Evolutionary conservation across 2,797 vertebrate species (phyloP).

Genomic region (Microcaecilia unicolor): DNA sequence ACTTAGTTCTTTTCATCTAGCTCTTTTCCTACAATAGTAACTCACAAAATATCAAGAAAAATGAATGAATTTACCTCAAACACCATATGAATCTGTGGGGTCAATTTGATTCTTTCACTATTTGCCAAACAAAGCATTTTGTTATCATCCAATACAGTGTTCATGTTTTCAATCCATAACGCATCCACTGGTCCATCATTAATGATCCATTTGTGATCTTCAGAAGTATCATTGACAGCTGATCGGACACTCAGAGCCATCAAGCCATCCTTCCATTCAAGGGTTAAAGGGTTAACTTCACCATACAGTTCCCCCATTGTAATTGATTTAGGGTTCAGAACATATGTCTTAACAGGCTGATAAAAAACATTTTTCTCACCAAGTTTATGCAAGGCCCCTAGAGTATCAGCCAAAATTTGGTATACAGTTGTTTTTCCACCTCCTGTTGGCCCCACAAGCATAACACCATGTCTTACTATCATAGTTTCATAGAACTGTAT

Average conservation of each 20-base stretch:
- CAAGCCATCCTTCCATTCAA: conserved; percentile 81
- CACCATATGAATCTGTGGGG: conserved; percentile 76
- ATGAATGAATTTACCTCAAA: conserved; percentile 63
- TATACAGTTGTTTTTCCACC: conserved; percentile 81
- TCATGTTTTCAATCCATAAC: conserved; percentile 87
- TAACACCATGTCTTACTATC: conserved; percentile 82
- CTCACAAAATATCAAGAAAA: no score
- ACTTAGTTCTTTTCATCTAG: no score
- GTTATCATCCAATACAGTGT: conserved; percentile 82
- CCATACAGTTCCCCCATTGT: conserved; percentile 76
- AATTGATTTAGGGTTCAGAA: conserved; percentile 83
- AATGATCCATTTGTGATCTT: conserved; percentile 79
- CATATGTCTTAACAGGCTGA: conserved; percentile 63
- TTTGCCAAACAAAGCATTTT: conserved; percentile 87
- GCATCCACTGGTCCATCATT: conserved; percentile 81
- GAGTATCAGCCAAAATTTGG: conserved; percentile 59
- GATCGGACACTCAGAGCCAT: conserved; percentile 77
- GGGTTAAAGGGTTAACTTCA: conserved; percentile 66
- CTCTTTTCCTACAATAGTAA: no score
- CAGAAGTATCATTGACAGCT: conserved; percentile 59
- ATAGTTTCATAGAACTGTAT: conserved; percentile 86
- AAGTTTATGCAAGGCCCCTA: conserved; percentile 49
- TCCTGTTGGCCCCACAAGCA: conserved; percentile 80
- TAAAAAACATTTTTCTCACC: conserved; percentile 58
- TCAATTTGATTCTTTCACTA: conserved; percentile 82